These are phyloP conservation scores for Drosophila anomalata DNA, from an alignment of 2,888 invertebrate species.

Conservation along the genomic window DNA sequence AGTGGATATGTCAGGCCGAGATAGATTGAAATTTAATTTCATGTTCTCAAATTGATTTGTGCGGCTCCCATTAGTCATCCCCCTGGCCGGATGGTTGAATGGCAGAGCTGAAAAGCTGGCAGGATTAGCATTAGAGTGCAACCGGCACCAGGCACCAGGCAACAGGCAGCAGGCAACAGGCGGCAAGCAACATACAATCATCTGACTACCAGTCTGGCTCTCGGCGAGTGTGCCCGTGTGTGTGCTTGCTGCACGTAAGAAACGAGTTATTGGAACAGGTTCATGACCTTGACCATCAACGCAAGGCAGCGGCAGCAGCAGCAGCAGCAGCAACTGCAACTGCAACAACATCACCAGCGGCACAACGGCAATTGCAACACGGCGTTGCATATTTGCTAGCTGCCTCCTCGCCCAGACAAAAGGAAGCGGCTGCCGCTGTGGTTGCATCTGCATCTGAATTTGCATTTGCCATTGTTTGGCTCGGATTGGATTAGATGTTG, in stretches of 20 bases:
- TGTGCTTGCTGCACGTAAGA: conserved; percentile 71
- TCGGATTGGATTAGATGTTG: conserved; percentile 69
- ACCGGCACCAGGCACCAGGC: conserved; percentile 37
- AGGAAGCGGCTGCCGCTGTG: conserved; percentile 41
- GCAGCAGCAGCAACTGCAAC: conserved; percentile 54
- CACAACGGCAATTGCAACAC: conserved; percentile 41
- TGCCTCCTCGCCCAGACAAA: conserved; percentile 56
- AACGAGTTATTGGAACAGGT: conserved; percentile 82
- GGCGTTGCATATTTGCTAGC: conserved; percentile 32
- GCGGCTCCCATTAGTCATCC: conserved; percentile 68
- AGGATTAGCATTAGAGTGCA: conserved; percentile 69
- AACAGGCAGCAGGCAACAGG: conserved; percentile 37
- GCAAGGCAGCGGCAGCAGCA: conserved; percentile 60
- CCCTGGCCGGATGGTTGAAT: conserved; percentile 19
- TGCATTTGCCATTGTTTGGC: conserved; percentile 70
- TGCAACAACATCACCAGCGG: conserved; percentile 24
- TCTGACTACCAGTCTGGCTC: conserved; percentile 49
- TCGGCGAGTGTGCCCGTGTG: conserved; percentile 28
- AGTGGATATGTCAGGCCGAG: conserved; percentile 19
- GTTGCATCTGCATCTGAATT: conserved; percentile 59
- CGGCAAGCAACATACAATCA: conserved; percentile 75
- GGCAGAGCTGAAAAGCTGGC: conserved; percentile 46
- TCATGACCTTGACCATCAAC: conserved; percentile 82
- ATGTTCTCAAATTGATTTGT: conserved; percentile 76
- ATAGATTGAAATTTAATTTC: conserved; percentile 74